Conservation (phyloP, 2,113 vertebrate genomes). For the Nematolebias whitei region DNA sequence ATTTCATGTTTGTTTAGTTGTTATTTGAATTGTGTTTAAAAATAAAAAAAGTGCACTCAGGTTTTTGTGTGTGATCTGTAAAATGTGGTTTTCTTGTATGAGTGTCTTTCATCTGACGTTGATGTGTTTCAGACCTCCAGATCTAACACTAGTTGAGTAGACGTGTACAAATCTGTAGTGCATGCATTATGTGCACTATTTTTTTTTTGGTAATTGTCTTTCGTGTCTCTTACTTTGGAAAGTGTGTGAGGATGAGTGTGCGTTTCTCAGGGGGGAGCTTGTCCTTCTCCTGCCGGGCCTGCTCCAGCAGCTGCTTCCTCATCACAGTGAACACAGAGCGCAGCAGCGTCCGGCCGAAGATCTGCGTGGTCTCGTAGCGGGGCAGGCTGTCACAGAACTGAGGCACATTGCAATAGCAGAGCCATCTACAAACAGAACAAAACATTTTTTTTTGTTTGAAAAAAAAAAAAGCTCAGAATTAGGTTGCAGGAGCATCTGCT, state of each 20-base stretch:
- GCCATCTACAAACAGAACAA: conserved; percentile 83
- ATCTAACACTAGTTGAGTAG: neutral
- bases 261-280: conserved; percentile 96
- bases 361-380: conserved; percentile 95
- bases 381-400: conserved; percentile 99
- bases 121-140: no score
- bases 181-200: neutral
- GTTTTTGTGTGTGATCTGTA: no score
- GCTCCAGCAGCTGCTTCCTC: conserved; percentile 94
- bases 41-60: no score
- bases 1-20: no score
- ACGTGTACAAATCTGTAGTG: neutral
- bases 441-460: neutral
- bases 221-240: conserved; percentile 90
- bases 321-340: conserved; percentile 96
- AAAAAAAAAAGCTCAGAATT: neutral
- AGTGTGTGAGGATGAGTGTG: conserved; percentile 98
- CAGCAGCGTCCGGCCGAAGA: conserved; percentile 93
- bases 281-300: conserved; percentile 97
- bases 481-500: neutral
- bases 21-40: no score
- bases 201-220: neutral
- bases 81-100: no score
- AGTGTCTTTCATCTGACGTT: no score
- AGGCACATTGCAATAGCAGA: conserved; percentile 98